Evolutionary conservation across 2,888 invertebrate genomes (phyloP), one percentile per base, ranked within the genome.

Genomic region (Tholera decimalis): DNA sequence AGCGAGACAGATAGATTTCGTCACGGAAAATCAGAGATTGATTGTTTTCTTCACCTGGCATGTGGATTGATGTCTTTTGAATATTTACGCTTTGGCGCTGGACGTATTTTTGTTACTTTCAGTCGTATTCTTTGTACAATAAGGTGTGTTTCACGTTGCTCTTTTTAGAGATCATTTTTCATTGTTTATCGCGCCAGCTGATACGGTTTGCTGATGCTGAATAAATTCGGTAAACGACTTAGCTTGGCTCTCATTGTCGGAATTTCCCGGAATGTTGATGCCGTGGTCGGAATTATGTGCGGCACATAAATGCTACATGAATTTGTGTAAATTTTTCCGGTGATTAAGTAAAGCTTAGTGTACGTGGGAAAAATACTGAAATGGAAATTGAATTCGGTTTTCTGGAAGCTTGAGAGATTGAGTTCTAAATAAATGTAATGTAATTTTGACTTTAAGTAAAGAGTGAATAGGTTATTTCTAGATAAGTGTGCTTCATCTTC

Each of bases 1-100:
- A 85, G 64, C 67, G 77, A 78, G 78, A 82, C 50, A 47, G 59
- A 24, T 33, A 70, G 67, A 80, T 79, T 82, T 76, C 73, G 67
- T 76, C 81, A 65, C 63, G 69, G 68, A 84, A 82, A 84, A 88
- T 88, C 84, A 83, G 73, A 88, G 87, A 89, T 88, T 88, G 88
- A 89, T 89, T 85, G 84, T 82, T 80, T 73, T 59, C 61, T 70
- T 69, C 86, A 88, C 85, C 87, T 88, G 86, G 68, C 74, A 65
- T 68, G 60, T 73, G 77, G 80, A 86, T 83, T 87, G 83, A 87
- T 86, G 85, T 83, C 80, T 83, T 87, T 83, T 83, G 84, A 86
- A 87, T 86, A 84, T 83, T 82, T 78, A 72, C 81, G 59, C 64
- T 62, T 61, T 65, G 58, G 61, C 62, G 71, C 55, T 78, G 73